These are phyloP conservation scores for Grantiella picta DNA, from an alignment of 2,113 vertebrate species.

Conservation along the genomic window DNA sequence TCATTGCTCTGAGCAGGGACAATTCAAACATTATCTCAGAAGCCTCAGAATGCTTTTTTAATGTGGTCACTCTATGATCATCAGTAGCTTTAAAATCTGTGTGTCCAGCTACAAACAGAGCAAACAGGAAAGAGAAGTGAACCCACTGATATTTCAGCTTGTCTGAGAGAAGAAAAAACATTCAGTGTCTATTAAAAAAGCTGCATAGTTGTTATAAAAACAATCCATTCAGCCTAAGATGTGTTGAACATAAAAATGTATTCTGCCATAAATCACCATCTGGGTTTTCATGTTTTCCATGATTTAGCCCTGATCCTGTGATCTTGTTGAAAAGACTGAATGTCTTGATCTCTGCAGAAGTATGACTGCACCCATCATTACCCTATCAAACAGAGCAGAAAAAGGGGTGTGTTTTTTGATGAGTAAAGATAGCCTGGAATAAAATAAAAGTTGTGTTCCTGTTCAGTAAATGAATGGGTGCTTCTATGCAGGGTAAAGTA, in stretches of 20 bases:
- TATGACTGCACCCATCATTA: background rate
- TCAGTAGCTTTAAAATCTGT: background rate
- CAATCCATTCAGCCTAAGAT: background rate
- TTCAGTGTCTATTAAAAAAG: background rate
- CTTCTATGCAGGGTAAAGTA: background rate
- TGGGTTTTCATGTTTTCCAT: background rate
- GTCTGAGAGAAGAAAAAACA: background rate
- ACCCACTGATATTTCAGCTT: background rate
- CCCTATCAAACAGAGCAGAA: background rate
- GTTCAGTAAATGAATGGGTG: background rate
- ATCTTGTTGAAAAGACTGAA: background rate
- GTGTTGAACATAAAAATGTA: background rate
- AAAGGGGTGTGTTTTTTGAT: background rate
- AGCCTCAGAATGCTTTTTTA: background rate
- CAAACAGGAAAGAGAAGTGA: background rate
- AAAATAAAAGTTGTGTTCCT: background rate
- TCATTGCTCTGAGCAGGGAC: background rate
- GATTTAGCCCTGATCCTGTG: background rate
- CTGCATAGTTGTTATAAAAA: background rate
- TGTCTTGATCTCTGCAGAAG: background rate
- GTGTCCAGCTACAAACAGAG: background rate
- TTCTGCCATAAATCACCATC: background rate
- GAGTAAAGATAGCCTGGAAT: background rate
- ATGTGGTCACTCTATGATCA: background rate
- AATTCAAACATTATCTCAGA: background rate